These are phyloP conservation scores for Chinchilla lanigera DNA, from an alignment of 2,113 vertebrate genomes.

Conservation along the genomic window DNA sequence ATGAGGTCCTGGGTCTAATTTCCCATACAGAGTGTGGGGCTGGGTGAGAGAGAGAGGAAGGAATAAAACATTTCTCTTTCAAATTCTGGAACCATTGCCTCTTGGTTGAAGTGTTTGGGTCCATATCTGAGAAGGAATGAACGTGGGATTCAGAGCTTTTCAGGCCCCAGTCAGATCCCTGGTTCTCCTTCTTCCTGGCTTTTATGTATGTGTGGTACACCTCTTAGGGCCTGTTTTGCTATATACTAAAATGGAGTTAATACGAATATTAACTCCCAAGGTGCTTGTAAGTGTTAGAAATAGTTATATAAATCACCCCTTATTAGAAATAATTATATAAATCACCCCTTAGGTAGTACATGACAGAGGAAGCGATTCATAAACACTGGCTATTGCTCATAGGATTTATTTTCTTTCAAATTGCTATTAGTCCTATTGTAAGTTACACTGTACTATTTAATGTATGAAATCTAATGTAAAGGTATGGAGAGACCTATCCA, in stretches of 20 bases:
- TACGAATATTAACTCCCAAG: slow-evolving; percentile 19
- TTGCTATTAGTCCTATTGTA: not conserved
- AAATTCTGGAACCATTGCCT: not conserved
- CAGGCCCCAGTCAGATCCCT: not conserved
- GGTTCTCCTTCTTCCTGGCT: not conserved
- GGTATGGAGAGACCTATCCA: not conserved
- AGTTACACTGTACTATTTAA: not conserved
- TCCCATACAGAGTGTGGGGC: not conserved
- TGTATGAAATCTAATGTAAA: slow-evolving; percentile 20
- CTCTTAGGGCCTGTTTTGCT: not conserved
- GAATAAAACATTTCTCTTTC: not conserved
- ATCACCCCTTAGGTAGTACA: not conserved
- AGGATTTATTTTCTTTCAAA: slow-evolving; percentile 42
- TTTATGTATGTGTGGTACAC: not conserved
- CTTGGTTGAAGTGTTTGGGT: not conserved
- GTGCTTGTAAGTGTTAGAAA: not conserved
- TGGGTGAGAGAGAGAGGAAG: not conserved
- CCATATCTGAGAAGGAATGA: not conserved
- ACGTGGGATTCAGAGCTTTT: not conserved
- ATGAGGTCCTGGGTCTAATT: not conserved
- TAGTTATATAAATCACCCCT: not conserved
- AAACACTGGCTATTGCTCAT: not conserved
- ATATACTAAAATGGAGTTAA: not conserved
- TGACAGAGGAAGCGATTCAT: not conserved
- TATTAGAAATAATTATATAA: slow-evolving; percentile 34